Conservation (phyloP, 2,888 invertebrate genomes). For the Cryptus armator region DNA sequence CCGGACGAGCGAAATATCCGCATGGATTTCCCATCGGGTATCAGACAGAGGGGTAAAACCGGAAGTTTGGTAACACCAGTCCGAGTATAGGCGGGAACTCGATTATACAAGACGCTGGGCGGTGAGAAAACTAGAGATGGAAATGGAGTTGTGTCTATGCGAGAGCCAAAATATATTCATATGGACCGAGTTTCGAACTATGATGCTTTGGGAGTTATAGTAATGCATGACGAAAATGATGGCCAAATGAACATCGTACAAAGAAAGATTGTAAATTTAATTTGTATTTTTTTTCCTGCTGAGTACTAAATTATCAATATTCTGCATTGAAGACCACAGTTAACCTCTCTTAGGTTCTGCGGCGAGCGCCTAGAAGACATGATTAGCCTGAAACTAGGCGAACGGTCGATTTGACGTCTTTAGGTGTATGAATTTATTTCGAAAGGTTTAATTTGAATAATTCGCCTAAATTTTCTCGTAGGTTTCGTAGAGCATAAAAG, state of each 20-base stretch:
- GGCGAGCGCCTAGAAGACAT: not conserved
- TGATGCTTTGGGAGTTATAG: constrained; percentile 35
- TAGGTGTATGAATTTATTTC: no score
- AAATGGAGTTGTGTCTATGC: constrained; percentile 34
- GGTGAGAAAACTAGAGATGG: constrained; percentile 34
- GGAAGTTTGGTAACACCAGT: constrained; percentile 52
- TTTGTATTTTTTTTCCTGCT: no score
- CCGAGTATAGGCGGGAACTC: constrained; percentile 49
- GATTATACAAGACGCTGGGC: constrained; percentile 59
- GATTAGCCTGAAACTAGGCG: not conserved
- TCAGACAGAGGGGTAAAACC: constrained; percentile 31
- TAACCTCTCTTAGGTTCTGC: not conserved
- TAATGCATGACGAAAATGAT: not conserved
- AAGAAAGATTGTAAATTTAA: not conserved
- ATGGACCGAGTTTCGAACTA: constrained; percentile 45
- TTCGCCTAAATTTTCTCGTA: not conserved
- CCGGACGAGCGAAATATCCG: constrained; percentile 52
- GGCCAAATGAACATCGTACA: not conserved
- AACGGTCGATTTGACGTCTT: not conserved
- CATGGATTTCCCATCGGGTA: constrained; percentile 66
- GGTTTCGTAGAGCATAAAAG: not conserved
- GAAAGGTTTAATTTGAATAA: no score
- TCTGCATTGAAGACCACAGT: no score
- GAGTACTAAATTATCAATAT: no score
- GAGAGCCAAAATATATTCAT: constrained; percentile 59